A percentile compares a stretch with the other conserved stretches of the same genome.
These are phyloP conservation scores for Calyptomena viridis DNA, from an alignment of 2,113 vertebrate species.

Conservation along the genomic window DNA sequence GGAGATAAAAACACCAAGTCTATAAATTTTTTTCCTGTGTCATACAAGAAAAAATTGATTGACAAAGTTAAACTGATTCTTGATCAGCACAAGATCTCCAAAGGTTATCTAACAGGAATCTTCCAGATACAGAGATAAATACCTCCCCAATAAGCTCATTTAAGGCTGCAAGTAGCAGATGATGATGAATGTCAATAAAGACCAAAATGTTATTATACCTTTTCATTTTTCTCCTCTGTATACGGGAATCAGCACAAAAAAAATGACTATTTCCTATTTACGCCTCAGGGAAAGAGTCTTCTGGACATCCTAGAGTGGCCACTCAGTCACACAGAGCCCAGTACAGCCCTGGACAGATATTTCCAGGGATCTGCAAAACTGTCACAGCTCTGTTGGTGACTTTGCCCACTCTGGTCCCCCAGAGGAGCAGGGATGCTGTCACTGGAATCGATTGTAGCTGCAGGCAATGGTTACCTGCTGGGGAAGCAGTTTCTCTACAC, in stretches of 20 bases:
- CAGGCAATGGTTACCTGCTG: not conserved
- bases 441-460: not conserved
- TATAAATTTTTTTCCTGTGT: not conserved
- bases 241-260: not conserved
- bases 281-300: not conserved
- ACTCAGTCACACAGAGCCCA: rapidly evolving
- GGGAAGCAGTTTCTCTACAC: not conserved
- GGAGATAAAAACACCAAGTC: not conserved
- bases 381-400: not conserved
- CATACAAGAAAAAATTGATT: not conserved
- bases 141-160: not conserved
- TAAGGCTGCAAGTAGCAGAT: not conserved
- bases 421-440: not conserved
- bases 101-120: not conserved
- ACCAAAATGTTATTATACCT: not conserved
- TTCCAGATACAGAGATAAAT: not conserved
- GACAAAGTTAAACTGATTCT: not conserved
- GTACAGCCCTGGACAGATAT: not conserved
- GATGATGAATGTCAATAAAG: not conserved
- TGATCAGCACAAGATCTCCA: not conserved
- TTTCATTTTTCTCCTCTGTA: not conserved
- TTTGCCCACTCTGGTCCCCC: not conserved
- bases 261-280: not conserved
- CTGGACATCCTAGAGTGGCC: not conserved
- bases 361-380: not conserved